Evolutionary conservation across 2,888 invertebrate species (phyloP).

Genomic region (Heliothis peltigera): DNA sequence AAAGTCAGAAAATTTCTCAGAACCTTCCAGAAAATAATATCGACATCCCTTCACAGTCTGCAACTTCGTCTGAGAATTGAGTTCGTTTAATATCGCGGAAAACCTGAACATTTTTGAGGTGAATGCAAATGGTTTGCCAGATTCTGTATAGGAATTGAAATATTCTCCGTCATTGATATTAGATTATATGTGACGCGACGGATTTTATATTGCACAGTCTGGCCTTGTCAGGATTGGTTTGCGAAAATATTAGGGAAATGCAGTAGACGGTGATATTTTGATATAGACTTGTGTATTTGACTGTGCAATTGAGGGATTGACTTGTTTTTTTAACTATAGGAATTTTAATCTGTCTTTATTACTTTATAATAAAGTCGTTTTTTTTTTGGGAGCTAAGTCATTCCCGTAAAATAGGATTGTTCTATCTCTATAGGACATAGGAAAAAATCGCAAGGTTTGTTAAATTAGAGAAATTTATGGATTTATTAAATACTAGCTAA

Average conservation of each 20-base stretch:
- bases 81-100: conserved; percentile 34
- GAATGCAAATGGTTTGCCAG: conserved; percentile 56
- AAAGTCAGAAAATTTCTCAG: conserved; percentile 37
- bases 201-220: conserved; percentile 26
- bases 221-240: conserved; percentile 1
- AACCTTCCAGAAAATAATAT: conserved; percentile 42
- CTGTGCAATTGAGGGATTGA: not conserved
- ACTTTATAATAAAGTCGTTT: too few relatives aligned
- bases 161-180: conserved; percentile 36
- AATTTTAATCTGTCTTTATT: too few relatives aligned
- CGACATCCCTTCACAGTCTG: conserved; percentile 31
- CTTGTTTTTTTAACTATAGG: too few relatives aligned
- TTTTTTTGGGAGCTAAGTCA: too few relatives aligned
- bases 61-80: conserved; percentile 30
- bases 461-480: too few relatives aligned
- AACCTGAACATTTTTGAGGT: conserved; percentile 56
- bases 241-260: not conserved
- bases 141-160: conserved; percentile 43
- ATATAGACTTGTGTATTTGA: not conserved
- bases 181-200: conserved; percentile 36
- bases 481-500: too few relatives aligned
- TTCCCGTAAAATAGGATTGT: too few relatives aligned
- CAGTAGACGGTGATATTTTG: not conserved
- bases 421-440: too few relatives aligned
- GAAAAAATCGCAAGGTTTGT: too few relatives aligned